Evolutionary conservation across 2,888 invertebrate genomes (phyloP), one percentile per base, ranked within the genome.

Genomic region (Pomacea canaliculata): DNA sequence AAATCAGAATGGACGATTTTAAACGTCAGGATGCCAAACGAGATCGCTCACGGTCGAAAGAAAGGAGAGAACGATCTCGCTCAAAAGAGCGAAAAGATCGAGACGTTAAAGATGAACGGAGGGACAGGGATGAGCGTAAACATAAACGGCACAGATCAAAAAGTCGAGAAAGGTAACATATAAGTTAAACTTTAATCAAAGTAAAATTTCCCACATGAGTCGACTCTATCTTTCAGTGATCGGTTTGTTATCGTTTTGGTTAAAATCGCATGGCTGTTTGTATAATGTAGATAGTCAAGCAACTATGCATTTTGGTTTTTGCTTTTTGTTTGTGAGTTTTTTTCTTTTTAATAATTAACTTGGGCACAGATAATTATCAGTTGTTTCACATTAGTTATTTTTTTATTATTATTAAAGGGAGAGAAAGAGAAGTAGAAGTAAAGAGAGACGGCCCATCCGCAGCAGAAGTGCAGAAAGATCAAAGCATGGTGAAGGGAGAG

Each of bases 111-210:
- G 74, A 74, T 46, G 74, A 74, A 18, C 69, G 81, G 72, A 63
- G 79, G 82, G 71, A 83, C 83, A 63, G 78, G 78, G 63, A 83
- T 81, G 19, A 77, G 77, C 70, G 84, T 23, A 83, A 85, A 63
- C 84, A 85, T 76, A 81, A 83, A 72, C 78, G 82, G 71, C 82
- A 79, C 51, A 74, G 82, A 72, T 84, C 82, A 62, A 79, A 78
- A 46, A 84, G 83, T 66, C 78, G 80, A 73, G 83, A 83, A 59
- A 83, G 83, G 83, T 85, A 74, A 27, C 19, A 10, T n/a, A 13
- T 1, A 19, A 48, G 18, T 51, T 23, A 51, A 51, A 18, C 56
- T 70, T 70, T 70, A 37, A 37, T 37, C 37, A 37, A 37, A 5
- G 37, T 37, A 37, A 5, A 37, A 1, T 37, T 37, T 37, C 37